Percentiles rank a stretch among this genome's conserved stretches.
phyloP scores from a whole-genome alignment of 1,140 invertebrate genomes.

The Telenomus remus region DNA sequence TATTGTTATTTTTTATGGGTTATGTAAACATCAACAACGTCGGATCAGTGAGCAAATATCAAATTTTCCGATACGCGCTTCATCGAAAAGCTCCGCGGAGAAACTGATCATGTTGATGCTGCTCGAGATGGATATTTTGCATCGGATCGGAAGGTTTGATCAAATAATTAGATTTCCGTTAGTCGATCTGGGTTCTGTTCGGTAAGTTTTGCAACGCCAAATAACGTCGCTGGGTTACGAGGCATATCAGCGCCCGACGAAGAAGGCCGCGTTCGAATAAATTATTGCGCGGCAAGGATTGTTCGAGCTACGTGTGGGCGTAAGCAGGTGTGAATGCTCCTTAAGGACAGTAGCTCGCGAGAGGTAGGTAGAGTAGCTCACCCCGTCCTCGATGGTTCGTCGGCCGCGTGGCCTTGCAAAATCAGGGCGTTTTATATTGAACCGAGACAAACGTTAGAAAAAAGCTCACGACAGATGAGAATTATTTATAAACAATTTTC shows the following conservation, averaged over 20 bases:
- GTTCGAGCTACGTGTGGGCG: constrained; percentile 47
- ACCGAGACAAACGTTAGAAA: constrained; percentile 28
- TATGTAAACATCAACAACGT: no score
- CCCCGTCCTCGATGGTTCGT: constrained; percentile 74
- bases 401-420: constrained; percentile 72
- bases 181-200: constrained; percentile 20
- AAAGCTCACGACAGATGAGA: constrained; percentile 26
- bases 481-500: constrained; percentile 7
- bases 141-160: no score
- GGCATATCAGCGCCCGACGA: constrained; percentile 39
- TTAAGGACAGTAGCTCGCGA: constrained; percentile 57
- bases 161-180: constrained; percentile 1
- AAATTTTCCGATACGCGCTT: no score
- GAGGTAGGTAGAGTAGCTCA: constrained; percentile 67
- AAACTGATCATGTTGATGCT: no score
- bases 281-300: constrained; percentile 59
- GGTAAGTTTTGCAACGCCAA: constrained; percentile 45
- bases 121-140: no score
- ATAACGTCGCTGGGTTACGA: constrained; percentile 34
- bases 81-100: no score
- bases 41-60: no score
- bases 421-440: constrained; percentile 64
- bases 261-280: constrained; percentile 64
- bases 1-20: no score
- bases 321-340: constrained; percentile 63